These are phyloP conservation scores for Parazoanthus darwini DNA, from an alignment of 92 coral and sea anemone species.

Conservation along the genomic window DNA sequence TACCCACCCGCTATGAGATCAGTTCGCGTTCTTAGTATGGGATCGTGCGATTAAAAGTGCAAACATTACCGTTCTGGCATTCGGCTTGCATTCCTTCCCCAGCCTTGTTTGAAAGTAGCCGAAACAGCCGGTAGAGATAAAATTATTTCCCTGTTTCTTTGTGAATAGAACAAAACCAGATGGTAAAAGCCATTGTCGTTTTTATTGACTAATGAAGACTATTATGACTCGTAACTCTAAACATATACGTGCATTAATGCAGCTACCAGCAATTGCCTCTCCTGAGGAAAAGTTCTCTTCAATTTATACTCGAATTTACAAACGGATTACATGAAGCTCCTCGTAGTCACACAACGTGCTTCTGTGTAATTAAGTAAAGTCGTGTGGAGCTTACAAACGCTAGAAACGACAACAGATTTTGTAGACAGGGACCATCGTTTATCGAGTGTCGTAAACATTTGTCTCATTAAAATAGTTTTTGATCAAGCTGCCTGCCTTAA, in stretches of 20 bases:
- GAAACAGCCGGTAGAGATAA: background rate
- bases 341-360: constrained; percentile 11
- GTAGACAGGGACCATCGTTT: background rate
- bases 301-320: constrained; percentile 19
- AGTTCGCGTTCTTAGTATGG: background rate
- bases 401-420: constrained; percentile 34
- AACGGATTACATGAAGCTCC: background rate
- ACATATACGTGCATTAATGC: background rate
- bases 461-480: constrained; percentile 7
- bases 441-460: background rate
- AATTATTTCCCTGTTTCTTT: background rate
- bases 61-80: constrained; percentile 11
- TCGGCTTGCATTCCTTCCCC: constrained; percentile 13
- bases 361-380: background rate
- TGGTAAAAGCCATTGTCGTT: constrained; percentile 32
- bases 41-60: background rate
- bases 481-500: background rate
- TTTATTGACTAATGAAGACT: constrained; percentile 24
- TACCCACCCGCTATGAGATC: constrained; percentile 21
- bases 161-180: constrained; percentile 33
- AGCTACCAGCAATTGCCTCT: constrained; percentile 9
- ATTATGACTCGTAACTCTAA: constrained; percentile 28
- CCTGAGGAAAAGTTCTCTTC: background rate
- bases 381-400: background rate
- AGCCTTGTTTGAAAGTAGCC: background rate